phyloP scores from a whole-genome alignment of 2,113 vertebrate species.

The Amazona vittata region DNA sequence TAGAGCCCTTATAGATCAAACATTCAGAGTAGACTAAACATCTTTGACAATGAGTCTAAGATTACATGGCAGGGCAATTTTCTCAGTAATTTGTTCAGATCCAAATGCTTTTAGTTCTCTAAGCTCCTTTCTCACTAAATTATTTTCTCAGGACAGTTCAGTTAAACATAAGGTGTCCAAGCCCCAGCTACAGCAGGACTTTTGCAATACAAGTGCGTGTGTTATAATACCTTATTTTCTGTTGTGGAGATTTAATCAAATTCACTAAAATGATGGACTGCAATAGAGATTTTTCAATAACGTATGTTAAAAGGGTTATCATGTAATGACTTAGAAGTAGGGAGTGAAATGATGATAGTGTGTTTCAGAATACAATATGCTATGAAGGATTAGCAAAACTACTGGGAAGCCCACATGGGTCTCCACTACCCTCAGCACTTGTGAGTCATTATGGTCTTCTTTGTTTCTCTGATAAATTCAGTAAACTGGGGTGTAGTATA shows the following conservation, averaged over 20 bases:
- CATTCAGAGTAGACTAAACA: constrained; percentile 73
- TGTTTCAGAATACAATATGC: constrained; percentile 25
- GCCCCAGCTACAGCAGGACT: constrained; percentile 4
- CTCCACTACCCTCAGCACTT: background rate
- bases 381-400: constrained; percentile 30
- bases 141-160: constrained; percentile 75
- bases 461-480: constrained; percentile 46
- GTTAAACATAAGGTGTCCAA: constrained; percentile 61
- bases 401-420: background rate
- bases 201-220: constrained; percentile 1
- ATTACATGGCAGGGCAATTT: constrained; percentile 77
- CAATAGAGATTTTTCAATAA: constrained; percentile 74
- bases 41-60: constrained; percentile 75
- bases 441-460: background rate
- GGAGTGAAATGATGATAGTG: constrained; percentile 48
- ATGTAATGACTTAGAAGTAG: constrained; percentile 63
- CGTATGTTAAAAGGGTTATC: constrained; percentile 69
- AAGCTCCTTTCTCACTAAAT: constrained; percentile 77
- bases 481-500: constrained; percentile 26
- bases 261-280: constrained; percentile 49
- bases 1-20: constrained; percentile 69
- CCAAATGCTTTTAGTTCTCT: constrained; percentile 70
- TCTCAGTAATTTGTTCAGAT: constrained; percentile 74
- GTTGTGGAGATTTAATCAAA: constrained; percentile 71
- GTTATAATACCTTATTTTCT: constrained; percentile 70